Evolutionary conservation across 2,888 invertebrate genomes (phyloP), one percentile per base, ranked within the genome.

Genomic region (Phlogophora meticulosa): DNA sequence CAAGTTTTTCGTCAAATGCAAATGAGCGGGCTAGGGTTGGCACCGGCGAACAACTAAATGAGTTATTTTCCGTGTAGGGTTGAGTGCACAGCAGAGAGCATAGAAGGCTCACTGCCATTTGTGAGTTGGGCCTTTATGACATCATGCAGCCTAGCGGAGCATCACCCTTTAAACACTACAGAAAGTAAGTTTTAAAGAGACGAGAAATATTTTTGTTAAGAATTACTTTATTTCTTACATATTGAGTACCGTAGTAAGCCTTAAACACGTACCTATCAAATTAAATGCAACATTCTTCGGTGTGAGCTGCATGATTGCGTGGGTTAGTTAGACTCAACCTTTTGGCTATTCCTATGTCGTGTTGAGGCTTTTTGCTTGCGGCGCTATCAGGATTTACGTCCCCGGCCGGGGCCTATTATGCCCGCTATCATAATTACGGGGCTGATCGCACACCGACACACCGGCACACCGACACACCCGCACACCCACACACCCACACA

Each of bases 371-470:
- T 74, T 80, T 68, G 76, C 76, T 76, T 53, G 57, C 72, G 78
- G 83, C 72, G 74, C 76, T 76, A 68, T 72, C 70, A 66, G 73
- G 70, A 66, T 74, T 74, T 72, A 70, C 76, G 66, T 76, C 46
- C 51, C 72, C 71, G 72, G 72, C 64, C 69, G 77, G 64, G 77
- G 67, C 72, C 82, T 78, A 82, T 82, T 82, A 80, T 76, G 64
- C 68, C 73, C 53, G 78, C 81, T 80, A 72, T 75, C 71, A 78
- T 84, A 85, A 85, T 85, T 81, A 83, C 78, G 76, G 69, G 82
- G 77, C 71, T 80, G 81, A 85, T 82, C 76, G 82, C 75, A 52
- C 75, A 64, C 72, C 70, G 72, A 52, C 17, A 4, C 49, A 15
- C 24, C 0, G 22, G 10, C 57, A 34, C 60, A 32, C 57, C 0